Percentiles rank a stretch among this genome's conserved stretches.
phyloP scores from a whole-genome alignment of 2,113 vertebrate genomes.

The Brachyistius frenatus region DNA sequence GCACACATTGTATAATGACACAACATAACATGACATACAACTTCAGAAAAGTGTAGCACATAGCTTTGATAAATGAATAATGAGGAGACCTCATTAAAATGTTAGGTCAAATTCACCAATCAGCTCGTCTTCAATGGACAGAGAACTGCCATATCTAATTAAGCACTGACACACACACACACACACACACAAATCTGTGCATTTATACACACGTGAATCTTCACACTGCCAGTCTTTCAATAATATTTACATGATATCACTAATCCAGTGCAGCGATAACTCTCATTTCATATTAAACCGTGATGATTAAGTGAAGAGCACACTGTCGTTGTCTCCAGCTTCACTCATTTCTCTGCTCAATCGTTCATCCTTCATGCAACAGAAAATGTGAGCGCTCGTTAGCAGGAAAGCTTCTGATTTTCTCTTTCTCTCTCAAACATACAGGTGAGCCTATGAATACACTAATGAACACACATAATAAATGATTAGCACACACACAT shows the following conservation, averaged over 20 bases:
- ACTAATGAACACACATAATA: conserved; percentile 55
- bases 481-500: conserved; percentile 44
- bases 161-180: not conserved
- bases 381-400: conserved; percentile 22
- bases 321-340: conserved; percentile 36
- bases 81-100: conserved; percentile 58
- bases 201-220: not conserved
- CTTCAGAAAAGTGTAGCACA: conserved; percentile 18
- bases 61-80: conserved; percentile 46
- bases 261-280: conserved; percentile 25
- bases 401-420: conserved; percentile 45
- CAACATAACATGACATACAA: not conserved
- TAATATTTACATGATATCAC: conserved; percentile 40
- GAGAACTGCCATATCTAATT: conserved; percentile 39
- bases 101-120: conserved; percentile 57
- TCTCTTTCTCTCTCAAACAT: conserved; percentile 23
- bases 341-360: conserved; percentile 25
- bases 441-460: conserved; percentile 37
- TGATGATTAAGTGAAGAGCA: conserved; percentile 50
- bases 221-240: conserved; percentile 8
- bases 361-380: conserved; percentile 43
- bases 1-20: not conserved
- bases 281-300: conserved; percentile 33
- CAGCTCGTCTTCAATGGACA: conserved; percentile 31
- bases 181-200: not conserved